phyloP scores from a whole-genome alignment of 1,140 invertebrate species.

The Solen grandis region DNA sequence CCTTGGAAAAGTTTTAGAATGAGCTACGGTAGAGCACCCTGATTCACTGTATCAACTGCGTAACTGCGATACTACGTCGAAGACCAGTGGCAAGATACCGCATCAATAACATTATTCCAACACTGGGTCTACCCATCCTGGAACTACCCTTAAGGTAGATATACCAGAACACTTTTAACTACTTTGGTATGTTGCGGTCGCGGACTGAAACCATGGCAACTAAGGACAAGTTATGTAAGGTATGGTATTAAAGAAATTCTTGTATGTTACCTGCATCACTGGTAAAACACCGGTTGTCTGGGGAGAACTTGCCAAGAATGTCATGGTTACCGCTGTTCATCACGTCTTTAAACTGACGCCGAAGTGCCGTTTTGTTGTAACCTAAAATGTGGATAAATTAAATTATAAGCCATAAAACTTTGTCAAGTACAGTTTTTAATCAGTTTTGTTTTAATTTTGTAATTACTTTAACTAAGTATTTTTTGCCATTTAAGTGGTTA shows the following conservation, averaged over 20 bases:
- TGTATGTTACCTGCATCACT: neutral
- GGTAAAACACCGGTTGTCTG: neutral
- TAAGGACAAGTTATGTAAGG: neutral
- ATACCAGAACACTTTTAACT: neutral
- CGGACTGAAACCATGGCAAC: neutral
- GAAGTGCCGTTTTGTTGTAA: neutral
- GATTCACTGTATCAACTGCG: too few species aligned
- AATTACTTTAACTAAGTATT: too few species aligned
- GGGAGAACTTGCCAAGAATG: slow-evolving; percentile 10
- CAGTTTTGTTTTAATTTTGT: neutral
- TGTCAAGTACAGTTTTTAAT: too few species aligned
- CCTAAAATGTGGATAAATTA: slow-evolving; percentile 23
- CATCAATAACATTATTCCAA: too few species aligned
- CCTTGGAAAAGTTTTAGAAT: too few species aligned
- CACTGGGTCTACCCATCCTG: too few species aligned
- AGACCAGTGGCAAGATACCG: too few species aligned
- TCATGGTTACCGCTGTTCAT: slow-evolving; percentile 15
- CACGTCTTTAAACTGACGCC: slow-evolving; percentile 1
- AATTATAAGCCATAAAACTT: neutral
- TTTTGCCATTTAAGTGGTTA: too few species aligned
- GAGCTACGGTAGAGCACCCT: too few species aligned
- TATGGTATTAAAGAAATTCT: neutral
- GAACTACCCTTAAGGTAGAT: neutral
- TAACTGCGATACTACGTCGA: too few species aligned
- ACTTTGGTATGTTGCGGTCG: neutral